Percentiles rank a stretch among this genome's conserved stretches.
Conservation (phyloP, 2,113 vertebrate species). For the Prochilodus magdalenae region DNA sequence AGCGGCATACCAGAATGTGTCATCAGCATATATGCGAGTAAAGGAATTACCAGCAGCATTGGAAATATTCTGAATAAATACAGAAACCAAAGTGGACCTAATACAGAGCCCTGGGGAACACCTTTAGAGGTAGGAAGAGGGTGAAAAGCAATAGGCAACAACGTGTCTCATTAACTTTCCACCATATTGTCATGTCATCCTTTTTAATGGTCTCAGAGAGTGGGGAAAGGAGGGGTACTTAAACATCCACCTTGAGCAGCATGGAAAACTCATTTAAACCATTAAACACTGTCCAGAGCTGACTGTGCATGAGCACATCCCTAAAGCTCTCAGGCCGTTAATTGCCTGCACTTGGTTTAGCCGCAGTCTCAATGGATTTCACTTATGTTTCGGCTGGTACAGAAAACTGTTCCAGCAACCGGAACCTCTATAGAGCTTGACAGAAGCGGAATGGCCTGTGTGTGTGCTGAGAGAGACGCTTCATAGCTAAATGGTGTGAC, state of each 20-base stretch:
- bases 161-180: not conserved
- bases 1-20: too few relatives aligned
- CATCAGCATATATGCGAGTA: not conserved
- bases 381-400: not conserved
- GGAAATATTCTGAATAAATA: not conserved
- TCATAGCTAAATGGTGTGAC: slow-evolving; percentile 12
- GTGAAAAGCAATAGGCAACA: not conserved
- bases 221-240: not conserved
- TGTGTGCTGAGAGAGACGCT: slow-evolving; percentile 2
- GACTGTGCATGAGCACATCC: slow-evolving; percentile 1
- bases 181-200: not conserved
- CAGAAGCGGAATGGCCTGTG: not conserved
- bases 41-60: not conserved
- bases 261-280: slow-evolving; percentile 37
- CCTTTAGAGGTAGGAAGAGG: not conserved
- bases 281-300: slow-evolving; percentile 25
- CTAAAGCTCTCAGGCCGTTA: slow-evolving; percentile 1
- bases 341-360: slow-evolving; percentile 12
- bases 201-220: slow-evolving; percentile 1
- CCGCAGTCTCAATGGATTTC: not conserved
- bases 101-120: not conserved
- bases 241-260: not conserved
- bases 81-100: not conserved
- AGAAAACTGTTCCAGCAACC: not conserved
- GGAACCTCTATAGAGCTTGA: not conserved